phyloP scores from a whole-genome alignment of 2,797 vertebrate species.

The Gephyroberyx darwinii region DNA sequence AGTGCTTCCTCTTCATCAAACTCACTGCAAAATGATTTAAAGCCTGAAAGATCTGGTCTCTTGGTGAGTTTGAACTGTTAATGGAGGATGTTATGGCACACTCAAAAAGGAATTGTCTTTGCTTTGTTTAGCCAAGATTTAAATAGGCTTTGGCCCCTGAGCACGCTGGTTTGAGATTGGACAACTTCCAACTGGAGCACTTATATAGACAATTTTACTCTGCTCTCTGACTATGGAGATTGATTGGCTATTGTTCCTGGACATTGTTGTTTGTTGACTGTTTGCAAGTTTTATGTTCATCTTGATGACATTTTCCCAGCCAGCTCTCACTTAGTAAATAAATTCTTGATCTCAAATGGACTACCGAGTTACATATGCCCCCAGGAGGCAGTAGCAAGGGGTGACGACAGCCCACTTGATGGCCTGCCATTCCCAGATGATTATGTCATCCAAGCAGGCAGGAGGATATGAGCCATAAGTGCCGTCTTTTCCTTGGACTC shows the following conservation, averaged over 20 bases:
- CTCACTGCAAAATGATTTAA: constrained; percentile 3
- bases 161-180: constrained; percentile 16
- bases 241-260: constrained; percentile 12
- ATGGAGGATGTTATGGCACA: constrained; percentile 35
- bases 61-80: constrained; percentile 34
- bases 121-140: constrained; percentile 44
- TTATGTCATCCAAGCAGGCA: too few relatives aligned
- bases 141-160: constrained; percentile 40
- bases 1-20: constrained; percentile 5
- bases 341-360: too few relatives aligned
- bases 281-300: not conserved
- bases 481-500: too few relatives aligned
- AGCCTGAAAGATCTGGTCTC: constrained; percentile 6
- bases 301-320: not conserved
- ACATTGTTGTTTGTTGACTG: too few relatives aligned
- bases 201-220: constrained; percentile 16
- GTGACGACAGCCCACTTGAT: too few relatives aligned
- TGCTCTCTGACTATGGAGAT: not conserved
- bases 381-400: too few relatives aligned
- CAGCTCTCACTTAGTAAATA: not conserved
- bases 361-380: not conserved
- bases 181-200: constrained; percentile 25
- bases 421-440: too few relatives aligned
- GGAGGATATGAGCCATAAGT: too few relatives aligned
- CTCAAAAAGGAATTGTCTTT: constrained; percentile 26